Conservation (phyloP, 2,888 invertebrate species). For the Prosopocoilus inquinatus region DNA sequence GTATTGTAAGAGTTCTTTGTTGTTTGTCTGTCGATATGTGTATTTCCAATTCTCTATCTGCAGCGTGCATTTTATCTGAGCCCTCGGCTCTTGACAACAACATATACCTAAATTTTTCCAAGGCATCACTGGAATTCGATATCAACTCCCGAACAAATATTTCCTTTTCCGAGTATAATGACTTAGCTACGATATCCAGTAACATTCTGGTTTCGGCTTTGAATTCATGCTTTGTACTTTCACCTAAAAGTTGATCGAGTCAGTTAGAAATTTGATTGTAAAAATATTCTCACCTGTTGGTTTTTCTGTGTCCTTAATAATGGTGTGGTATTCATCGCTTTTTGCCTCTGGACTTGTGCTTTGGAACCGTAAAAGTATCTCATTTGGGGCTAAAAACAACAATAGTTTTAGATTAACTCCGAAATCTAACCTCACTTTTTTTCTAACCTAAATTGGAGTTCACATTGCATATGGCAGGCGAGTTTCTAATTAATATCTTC, state of each 20-base stretch:
- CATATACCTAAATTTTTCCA: conserved; percentile 89
- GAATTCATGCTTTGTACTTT: conserved; percentile 76
- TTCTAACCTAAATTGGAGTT: conserved; percentile 1
- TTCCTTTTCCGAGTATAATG: conserved; percentile 96
- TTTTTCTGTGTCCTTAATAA: conserved; percentile 62
- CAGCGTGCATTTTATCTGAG: conserved; percentile 52
- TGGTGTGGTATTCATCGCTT: conserved; percentile 56
- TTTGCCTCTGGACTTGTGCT: conserved; percentile 34
- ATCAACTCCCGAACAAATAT: conserved; percentile 95
- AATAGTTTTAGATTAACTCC: not conserved
- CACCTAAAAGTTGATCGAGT: conserved; percentile 48
- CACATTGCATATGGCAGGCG: conserved; percentile 1
- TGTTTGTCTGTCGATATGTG: conserved; percentile 86
- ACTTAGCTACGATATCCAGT: conserved; percentile 94
- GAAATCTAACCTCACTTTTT: not conserved
- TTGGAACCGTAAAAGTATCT: conserved; percentile 9
- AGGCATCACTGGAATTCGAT: conserved; percentile 95
- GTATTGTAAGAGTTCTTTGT: conserved; percentile 78
- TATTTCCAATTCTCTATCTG: conserved; percentile 77
- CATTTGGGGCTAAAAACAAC: not conserved
- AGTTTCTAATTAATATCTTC: conserved; percentile 1
- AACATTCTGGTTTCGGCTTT: conserved; percentile 96
- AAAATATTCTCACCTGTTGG: conserved; percentile 50
- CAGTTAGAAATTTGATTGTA: not conserved
- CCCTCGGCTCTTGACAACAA: conserved; percentile 58